These are phyloP conservation scores for Aegithalos caudatus DNA, from an alignment of 2,113 vertebrate species.

Conservation along the genomic window DNA sequence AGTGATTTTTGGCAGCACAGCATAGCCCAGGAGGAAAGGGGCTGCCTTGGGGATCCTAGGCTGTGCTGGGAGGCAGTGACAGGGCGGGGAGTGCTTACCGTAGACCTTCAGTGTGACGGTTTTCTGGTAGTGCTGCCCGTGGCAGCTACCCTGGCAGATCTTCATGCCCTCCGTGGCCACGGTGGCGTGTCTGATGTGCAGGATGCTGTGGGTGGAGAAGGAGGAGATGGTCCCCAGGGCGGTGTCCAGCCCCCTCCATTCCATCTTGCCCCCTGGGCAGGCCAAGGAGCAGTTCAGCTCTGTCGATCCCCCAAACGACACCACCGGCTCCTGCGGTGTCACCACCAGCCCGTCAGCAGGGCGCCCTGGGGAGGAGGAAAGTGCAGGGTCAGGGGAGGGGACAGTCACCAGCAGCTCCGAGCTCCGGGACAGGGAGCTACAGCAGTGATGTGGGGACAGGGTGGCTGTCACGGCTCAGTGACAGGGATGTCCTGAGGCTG, in stretches of 20 bases:
- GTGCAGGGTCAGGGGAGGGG: background rate
- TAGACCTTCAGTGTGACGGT: conserved; percentile 16
- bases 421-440: background rate
- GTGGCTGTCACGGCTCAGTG: background rate
- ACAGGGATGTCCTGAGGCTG: accelerated
- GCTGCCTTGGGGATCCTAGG: background rate
- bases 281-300: conserved; percentile 66
- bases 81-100: background rate
- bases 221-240: conserved; percentile 34
- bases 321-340: conserved; percentile 4
- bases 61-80: accelerated
- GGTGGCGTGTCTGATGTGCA: background rate
- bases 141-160: conserved; percentile 64
- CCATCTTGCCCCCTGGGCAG: background rate
- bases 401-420: background rate
- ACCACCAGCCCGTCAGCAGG: background rate
- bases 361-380: background rate
- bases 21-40: background rate
- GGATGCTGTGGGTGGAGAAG: conserved; percentile 42
- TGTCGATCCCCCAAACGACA: conserved; percentile 6
- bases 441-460: background rate
- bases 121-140: background rate
- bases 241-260: conserved; percentile 75
- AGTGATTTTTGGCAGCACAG: background rate
- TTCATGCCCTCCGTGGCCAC: background rate